Evolutionary conservation across 2,888 invertebrate species (phyloP), one percentile per base, ranked within the genome.

Genomic region (Conchocele bisecta): DNA sequence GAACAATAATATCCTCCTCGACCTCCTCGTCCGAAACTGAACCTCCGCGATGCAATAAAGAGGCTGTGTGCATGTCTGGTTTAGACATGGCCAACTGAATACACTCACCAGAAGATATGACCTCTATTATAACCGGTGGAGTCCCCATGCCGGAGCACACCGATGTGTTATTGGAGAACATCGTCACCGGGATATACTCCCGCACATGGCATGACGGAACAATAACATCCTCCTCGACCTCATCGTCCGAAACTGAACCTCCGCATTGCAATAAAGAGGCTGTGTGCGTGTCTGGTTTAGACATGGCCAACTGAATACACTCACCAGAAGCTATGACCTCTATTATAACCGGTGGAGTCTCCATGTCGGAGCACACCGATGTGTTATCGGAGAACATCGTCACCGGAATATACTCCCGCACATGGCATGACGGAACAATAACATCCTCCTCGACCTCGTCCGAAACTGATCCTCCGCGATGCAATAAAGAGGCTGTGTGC

Each of bases 71-170:
- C 17, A 13, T 11, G 15, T 13, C 37, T 35, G 37, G 15, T 35
- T 11, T 11, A 35, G 15, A 11, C 15, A 35, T 35, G 15, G 11
- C n/a, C n/a, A n/a, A n/a, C n/a, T n/a, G n/a, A n/a, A 24, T 37
- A 29, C 11, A 51, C 66, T 51, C 56, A 63, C 72, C 63, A 60
- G 66, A 61, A 46, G 63, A 31, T 29, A 72, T 35, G 11, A 67
- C 56, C 26, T 68, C 71, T 37, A 75, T 75, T 11, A 75, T 56
- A 4, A 75, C 68, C 11, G 75, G 75, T 7, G 75, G 75, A 13
- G 75, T 75, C 15, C 59, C 60, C 22, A 68, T 67, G 13, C 73
- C 68, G 7, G 68, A 68, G 4, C 64, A 64, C 24, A 46, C 50
- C 3, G 53, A n/a, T n/a, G n/a, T n/a, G n/a, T n/a, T 42, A 28